These are phyloP conservation scores for Electrona antarctica DNA, from an alignment of 2,113 vertebrate genomes.

Conservation along the genomic window DNA sequence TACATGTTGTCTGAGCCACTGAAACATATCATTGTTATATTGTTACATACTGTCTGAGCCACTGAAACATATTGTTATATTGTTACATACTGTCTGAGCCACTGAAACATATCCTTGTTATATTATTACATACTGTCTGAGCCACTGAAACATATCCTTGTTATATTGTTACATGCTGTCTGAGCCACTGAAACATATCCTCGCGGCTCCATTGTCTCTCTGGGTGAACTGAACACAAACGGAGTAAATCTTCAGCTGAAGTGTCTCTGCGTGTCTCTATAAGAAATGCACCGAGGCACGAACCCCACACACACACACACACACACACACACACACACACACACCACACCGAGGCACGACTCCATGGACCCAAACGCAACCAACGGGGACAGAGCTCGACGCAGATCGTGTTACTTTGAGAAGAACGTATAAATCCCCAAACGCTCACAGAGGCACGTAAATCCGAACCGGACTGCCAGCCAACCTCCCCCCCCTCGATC, in stretches of 20 bases:
- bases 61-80: too few species aligned
- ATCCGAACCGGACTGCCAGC: conserved; percentile 51
- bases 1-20: too few species aligned
- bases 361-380: conserved; percentile 43
- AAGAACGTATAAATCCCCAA: conserved; percentile 65
- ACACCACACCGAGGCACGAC: conserved; percentile 49
- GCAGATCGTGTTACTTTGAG: conserved; percentile 17
- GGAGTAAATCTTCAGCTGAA: background rate
- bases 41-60: too few species aligned
- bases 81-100: too few species aligned
- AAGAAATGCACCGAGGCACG: background rate
- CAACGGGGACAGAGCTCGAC: conserved; percentile 48
- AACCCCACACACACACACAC: background rate
- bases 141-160: too few species aligned
- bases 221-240: too few species aligned
- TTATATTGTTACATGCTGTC: too few species aligned
- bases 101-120: too few species aligned
- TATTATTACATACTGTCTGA: too few species aligned
- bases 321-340: conserved; percentile 31
- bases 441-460: conserved; percentile 58
- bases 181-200: too few species aligned
- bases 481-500: conserved; percentile 30
- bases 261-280: background rate
- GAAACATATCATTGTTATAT: too few species aligned
- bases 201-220: too few species aligned